Conservation (phyloP, 1,140 invertebrate species). For the Drosophila grimshawi region DNA sequence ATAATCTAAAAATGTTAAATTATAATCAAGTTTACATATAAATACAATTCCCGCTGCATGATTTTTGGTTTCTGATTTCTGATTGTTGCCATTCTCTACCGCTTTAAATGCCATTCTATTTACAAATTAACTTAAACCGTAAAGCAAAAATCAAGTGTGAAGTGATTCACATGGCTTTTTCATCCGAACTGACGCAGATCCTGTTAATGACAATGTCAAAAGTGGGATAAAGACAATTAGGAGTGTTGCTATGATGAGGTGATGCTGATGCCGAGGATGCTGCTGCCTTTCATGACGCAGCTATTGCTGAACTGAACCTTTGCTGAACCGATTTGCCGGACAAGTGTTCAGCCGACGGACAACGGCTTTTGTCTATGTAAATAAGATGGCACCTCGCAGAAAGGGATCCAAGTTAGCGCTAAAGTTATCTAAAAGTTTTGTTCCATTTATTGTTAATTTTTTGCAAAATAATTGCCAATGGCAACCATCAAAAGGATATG, state of each 20-base stretch:
- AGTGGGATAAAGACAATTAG: conserved; percentile 4
- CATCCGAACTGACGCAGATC: neutral
- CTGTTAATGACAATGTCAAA: conserved; percentile 14
- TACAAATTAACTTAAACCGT: conserved; percentile 63
- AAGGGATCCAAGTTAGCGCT: neutral
- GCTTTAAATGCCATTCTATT: conserved; percentile 5
- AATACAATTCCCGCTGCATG: no score
- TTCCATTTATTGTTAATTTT: conserved; percentile 72
- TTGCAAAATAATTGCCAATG: conserved; percentile 68
- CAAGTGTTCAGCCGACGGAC: conserved; percentile 17
- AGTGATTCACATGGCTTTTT: neutral
- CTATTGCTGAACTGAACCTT: conserved; percentile 33
- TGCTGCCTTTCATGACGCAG: conserved; percentile 45
- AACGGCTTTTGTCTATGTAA: conserved; percentile 64
- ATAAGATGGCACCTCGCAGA: conserved; percentile 60
- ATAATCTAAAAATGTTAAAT: no score
- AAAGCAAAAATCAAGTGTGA: conserved; percentile 55
- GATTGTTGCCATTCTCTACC: no score
- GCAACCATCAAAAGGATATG: conserved; percentile 17
- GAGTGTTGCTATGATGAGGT: conserved; percentile 6
- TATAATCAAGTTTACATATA: no score
- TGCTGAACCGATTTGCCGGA: conserved; percentile 5
- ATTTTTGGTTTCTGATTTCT: no score
- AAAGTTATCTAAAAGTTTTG: conserved; percentile 67
- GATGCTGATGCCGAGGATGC: conserved; percentile 22